Percentiles rank a stretch among this genome's conserved stretches.
Conservation (phyloP, 2,113 vertebrate species). For the Gorsachius goisagi region DNA sequence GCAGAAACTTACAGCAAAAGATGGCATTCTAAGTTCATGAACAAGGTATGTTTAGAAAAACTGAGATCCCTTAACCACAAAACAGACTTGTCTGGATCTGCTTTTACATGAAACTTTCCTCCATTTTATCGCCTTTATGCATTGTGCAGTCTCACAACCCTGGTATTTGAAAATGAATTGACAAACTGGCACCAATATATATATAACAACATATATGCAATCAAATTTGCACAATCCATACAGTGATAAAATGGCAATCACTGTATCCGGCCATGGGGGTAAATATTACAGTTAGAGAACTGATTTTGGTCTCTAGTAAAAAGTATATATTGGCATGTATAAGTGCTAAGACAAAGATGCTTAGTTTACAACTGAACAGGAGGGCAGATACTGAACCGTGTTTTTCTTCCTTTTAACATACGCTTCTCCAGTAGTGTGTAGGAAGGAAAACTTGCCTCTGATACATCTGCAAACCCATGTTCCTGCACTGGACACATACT, state of each 20-base stretch:
- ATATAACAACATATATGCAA: neutral
- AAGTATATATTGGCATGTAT: neutral
- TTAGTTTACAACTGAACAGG: neutral
- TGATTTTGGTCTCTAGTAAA: neutral
- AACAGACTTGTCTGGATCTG: neutral
- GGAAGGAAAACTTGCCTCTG: neutral
- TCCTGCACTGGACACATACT: neutral
- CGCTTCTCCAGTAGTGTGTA: rapidly evolving
- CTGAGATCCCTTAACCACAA: neutral
- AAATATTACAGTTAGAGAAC: neutral
- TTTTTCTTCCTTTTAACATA: neutral
- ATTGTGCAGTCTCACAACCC: neutral
- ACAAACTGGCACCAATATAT: neutral
- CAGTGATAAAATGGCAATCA: neutral
- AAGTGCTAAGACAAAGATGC: neutral
- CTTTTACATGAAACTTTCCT: neutral
- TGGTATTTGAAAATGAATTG: neutral
- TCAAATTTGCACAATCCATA: neutral
- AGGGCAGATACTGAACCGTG: neutral
- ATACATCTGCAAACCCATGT: neutral
- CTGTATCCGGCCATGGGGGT: too few species aligned
- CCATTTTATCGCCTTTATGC: neutral
- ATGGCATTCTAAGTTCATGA: neutral
- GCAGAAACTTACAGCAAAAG: neutral
- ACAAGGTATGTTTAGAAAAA: neutral